Base-by-base conservation (phyloP, 53 echinoderm and acorn worm genomes). In the Henricia sp. region DNA sequence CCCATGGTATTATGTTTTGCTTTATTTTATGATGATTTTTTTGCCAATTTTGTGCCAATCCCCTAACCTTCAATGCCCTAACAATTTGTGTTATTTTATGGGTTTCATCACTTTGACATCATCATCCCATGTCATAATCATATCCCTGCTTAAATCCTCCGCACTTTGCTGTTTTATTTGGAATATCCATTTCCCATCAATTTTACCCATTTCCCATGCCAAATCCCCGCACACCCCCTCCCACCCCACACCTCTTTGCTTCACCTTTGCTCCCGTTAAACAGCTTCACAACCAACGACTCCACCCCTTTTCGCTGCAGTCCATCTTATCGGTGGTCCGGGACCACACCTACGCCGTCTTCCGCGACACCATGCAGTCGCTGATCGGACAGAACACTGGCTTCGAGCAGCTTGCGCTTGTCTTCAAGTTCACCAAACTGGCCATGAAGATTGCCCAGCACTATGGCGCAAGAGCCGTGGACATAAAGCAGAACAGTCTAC, bases 401-500 rank as follows among this genome's bases (percentile, higher is more conserved):
- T 52, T 88, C 69, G 91, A 93, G 85, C 93, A 99, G 89, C 78
- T 99, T 50, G 99, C 99, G 9, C 70, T 99, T 52, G 99, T 99
- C 50, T 95, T 99, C 71, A 92, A 92, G 63, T 95, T 99, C 60
- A 99, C 99, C 80, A 99, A 95, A 76, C 87, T 92, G 28, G 99
- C 94, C 54, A 90, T 95, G 41, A 94, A 92, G 87, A 74, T 90
- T 3, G 99, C 99, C 5, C 91, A 95, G 48, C 72, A 86, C 53
- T 84, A 90, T 16, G 94, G 94, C 10, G 75, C 78, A 44, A 80
- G 71, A 55, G 99, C 92, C 12, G 84, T 59, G 23, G 84, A 85
- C 52, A 95, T 99, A 73, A 99, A 95, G 84, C 89, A 99, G 69
- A 99, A 99, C 85, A 92, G 92, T 53, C 64, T 99, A 28, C 88